Evolutionary conservation across 2,888 invertebrate species (phyloP), one percentile per base, ranked within the genome.

Genomic region (Drosophila rubida): DNA sequence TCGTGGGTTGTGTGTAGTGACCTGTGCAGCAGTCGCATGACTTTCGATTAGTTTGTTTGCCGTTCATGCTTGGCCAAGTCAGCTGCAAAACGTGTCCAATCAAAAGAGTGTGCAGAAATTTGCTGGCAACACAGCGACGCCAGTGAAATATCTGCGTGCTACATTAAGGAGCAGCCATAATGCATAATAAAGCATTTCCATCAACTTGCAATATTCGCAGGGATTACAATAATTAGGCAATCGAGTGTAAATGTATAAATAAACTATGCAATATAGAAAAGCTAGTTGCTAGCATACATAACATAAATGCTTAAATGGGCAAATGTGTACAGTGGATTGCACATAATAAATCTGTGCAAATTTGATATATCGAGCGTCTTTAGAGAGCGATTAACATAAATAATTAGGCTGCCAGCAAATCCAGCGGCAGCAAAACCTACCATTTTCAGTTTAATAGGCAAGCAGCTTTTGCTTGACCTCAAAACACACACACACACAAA

Each of bases 311-410:
- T 27, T 44, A 48, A 42, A 49, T 54, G 42, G 54, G 35, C 23
- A 39, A 45, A 41, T 19, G 27, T 48, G 45, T 57, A 58, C 58
- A 62, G 46, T 30, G 53, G 44, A 32, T 51, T 61, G 60, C 55
- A 75, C 59, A 57, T 59, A 74, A 80, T 80, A 78, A 78, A 80
- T 75, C 68, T 64, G 46, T 39, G 69, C 59, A 68, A 75, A 72
- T 83, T 83, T 88, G 88, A 84, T 78, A 77, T 80, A 87, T 87
- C 46, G 67, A 63, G 59, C 48, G 73, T 75, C 87, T 79, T 77
- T 60, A 73, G 86, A 79, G 89, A 81, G 82, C 87, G 88, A 88
- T 85, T 85, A 85, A 85, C 85, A 87, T 87, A 87, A 85, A 89
- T 85, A 88, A 85, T 85, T 88, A 85, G 77, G 72, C 86, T 80